Percentiles rank a stretch among this genome's conserved stretches.
Evolutionary conservation across 2,888 invertebrate genomes (phyloP).

Genomic region (Heterodera filipjevi): DNA sequence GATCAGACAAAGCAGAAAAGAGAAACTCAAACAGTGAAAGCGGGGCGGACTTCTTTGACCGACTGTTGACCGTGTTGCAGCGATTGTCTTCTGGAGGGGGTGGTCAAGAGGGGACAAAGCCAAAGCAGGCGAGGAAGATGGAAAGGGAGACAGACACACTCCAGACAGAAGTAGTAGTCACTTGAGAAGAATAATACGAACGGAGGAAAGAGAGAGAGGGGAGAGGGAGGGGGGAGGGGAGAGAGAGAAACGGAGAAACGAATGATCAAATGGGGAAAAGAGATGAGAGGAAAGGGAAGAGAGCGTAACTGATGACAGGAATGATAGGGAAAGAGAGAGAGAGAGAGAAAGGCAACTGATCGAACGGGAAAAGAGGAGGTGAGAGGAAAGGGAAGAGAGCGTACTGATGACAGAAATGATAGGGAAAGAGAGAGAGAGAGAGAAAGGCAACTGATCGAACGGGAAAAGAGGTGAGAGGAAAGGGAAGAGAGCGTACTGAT

Average conservation of each 20-base stretch:
- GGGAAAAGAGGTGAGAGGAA: no score
- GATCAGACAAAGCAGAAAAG: background rate
- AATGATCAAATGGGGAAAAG: background rate
- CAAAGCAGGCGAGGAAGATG: background rate
- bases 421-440: background rate
- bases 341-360: background rate
- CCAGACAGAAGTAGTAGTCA: background rate
- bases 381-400: background rate
- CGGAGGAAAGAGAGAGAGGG: background rate
- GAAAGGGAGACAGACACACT: background rate
- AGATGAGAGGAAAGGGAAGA: background rate
- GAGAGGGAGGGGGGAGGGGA: background rate
- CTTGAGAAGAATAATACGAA: background rate
- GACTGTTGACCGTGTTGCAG: background rate
- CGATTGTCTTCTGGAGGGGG: background rate
- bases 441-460: background rate
- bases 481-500: background rate
- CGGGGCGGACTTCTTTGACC: background rate
- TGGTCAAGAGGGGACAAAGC: background rate
- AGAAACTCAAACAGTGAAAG: background rate
- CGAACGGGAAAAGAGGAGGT: background rate
- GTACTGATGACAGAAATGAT: background rate
- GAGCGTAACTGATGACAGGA: background rate
- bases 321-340: background rate
- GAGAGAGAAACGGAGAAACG: background rate